Evolutionary conservation across 2,888 invertebrate species (phyloP), one percentile per base, ranked within the genome.

Genomic region (Sarcophaga carnaria): DNA sequence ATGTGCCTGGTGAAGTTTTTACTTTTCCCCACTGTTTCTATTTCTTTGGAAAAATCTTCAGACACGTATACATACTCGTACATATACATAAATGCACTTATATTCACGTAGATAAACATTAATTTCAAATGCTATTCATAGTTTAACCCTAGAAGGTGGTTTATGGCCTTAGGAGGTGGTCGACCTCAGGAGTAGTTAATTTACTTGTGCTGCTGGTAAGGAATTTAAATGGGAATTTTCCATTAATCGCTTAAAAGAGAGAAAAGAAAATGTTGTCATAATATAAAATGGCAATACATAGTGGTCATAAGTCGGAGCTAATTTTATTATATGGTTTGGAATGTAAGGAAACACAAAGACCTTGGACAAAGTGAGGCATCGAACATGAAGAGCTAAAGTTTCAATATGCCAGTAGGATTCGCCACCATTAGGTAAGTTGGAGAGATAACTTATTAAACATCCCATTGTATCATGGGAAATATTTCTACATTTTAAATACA

Each of bases 1-100:
- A 69, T 67, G 69, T 78, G 69, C 82, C 80, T 66, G 54, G 0
- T 54, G 54, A 54, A 66, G 11, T 66, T 54, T 49, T n/a, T 27
- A 54, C 20, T 76, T 75, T 22, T 70, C 72, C 67, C 74, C 17
- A 1, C 54, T 17, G 14, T 54, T 54, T 2, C 14, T 54, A 54
- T 0, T 54, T 54, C 54, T 54, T 4, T 54, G 17, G 14, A 54
- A 54, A 54, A 54, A 14, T 14, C 4, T 14, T 54, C 17, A 37
- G 1, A 37, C 37, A 37, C 37, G 8, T 1, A 14, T 49, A 49
- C 49, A 49, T 11, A n/a, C n/a, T n/a, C n/a, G n/a, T n/a, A 54
- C 14, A 54, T 3, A 49, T 49, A 12, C 4, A 0, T 1, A 2
- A 14, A 54, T 54, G 14, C 4, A 54, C 11, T 37, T 2, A 14